Conservation (phyloP, 2,888 invertebrate species). For the Lycaena phlaeas region DNA sequence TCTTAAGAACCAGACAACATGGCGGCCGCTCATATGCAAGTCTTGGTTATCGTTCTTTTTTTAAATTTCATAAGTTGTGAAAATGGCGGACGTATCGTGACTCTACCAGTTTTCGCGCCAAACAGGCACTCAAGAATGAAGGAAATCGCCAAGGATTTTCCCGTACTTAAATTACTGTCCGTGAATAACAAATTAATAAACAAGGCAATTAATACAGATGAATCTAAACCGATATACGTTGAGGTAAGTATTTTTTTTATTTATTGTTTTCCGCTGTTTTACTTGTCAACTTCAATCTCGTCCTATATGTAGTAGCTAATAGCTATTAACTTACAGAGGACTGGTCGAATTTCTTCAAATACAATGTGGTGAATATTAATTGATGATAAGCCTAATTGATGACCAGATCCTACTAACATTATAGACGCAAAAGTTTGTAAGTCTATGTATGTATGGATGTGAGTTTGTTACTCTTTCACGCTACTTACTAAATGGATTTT, state of each 20-base stretch:
- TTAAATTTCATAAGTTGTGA: constrained; percentile 11
- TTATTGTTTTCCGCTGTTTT: too few relatives aligned
- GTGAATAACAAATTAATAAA: constrained; percentile 23
- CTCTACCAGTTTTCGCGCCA: constrained; percentile 45
- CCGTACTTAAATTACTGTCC: constrained; percentile 40
- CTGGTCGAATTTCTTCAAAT: too few relatives aligned
- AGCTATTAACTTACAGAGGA: too few relatives aligned
- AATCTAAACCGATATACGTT: constrained; percentile 41
- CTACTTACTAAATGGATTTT: too few relatives aligned
- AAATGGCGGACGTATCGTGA: constrained; percentile 22
- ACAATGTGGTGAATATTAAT: too few relatives aligned
- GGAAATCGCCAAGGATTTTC: constrained; percentile 55
- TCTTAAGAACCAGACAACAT: background rate
- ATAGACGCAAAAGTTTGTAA: too few relatives aligned
- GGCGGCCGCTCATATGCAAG: background rate
- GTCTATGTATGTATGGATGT: too few relatives aligned
- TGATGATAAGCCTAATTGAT: too few relatives aligned
- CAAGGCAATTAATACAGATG: constrained; percentile 15
- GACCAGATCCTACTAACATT: too few relatives aligned
- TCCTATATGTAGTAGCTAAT: too few relatives aligned
- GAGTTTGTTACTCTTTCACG: too few relatives aligned
- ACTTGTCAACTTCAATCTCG: too few relatives aligned
- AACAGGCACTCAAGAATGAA: constrained; percentile 27
- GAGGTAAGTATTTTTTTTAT: constrained; percentile 38
- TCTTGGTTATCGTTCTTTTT: background rate